Evolutionary conservation across 2,888 invertebrate species (phyloP).

Genomic region (Parapristionchus giblindavisi): DNA sequence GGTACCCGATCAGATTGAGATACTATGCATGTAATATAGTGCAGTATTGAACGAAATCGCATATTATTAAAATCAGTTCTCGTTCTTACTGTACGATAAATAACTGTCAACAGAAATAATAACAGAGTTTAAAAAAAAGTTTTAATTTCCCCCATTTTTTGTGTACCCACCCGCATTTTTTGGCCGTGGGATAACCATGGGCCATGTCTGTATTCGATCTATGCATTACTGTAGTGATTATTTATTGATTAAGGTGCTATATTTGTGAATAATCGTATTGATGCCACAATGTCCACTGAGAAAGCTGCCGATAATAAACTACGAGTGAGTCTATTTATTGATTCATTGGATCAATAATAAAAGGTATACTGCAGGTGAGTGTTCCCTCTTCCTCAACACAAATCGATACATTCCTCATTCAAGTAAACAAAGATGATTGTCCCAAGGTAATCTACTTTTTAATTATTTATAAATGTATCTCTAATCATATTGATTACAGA

Average conservation of each 20-base stretch:
- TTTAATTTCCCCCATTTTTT: too few relatives aligned
- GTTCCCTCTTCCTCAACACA: conserved; percentile 46
- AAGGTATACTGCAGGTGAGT: conserved; percentile 46
- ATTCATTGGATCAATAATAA: conserved; percentile 48
- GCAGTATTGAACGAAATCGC: too few relatives aligned
- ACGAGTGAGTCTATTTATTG: conserved; percentile 36
- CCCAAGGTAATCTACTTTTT: conserved; percentile 41
- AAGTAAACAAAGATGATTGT: conserved; percentile 45
- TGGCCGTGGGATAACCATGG: background rate
- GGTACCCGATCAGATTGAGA: too few relatives aligned
- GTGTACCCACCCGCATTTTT: too few relatives aligned
- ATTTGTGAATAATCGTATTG: conserved; percentile 53
- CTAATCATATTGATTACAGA: conserved; percentile 1
- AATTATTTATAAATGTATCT: background rate
- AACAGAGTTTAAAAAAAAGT: too few relatives aligned
- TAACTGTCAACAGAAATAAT: too few relatives aligned
- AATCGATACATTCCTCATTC: conserved; percentile 53
- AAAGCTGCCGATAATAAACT: conserved; percentile 48
- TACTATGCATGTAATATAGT: too few relatives aligned
- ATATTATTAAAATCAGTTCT: too few relatives aligned
- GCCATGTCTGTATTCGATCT: background rate
- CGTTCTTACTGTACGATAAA: too few relatives aligned
- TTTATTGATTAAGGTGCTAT: too few relatives aligned
- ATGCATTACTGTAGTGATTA: too few relatives aligned
- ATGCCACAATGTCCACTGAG: conserved; percentile 50